Evolutionary conservation across 1,140 invertebrate species (phyloP).

Genomic region (Wiebesia pumilae): DNA sequence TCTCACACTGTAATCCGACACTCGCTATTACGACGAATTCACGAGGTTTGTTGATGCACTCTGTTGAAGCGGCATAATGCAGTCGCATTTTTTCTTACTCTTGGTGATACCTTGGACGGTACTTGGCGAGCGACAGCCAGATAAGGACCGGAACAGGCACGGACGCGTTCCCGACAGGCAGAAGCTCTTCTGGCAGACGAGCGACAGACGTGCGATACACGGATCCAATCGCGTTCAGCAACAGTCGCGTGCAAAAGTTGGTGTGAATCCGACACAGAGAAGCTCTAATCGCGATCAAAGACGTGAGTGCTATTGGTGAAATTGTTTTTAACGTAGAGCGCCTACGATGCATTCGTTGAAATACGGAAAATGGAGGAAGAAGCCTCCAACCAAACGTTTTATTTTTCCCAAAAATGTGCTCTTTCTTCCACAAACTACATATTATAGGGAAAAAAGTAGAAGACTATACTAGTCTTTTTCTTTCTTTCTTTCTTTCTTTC

Average conservation of each 20-base stretch:
- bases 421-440: too few species aligned
- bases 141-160: neutral
- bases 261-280: neutral
- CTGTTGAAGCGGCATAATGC: neutral
- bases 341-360: neutral
- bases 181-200: neutral
- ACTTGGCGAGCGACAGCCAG: neutral
- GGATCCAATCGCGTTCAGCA: neutral
- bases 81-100: neutral
- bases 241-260: neutral
- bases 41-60: too few species aligned
- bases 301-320: neutral
- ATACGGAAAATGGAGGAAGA: too few species aligned
- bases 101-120: neutral
- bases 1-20: too few species aligned
- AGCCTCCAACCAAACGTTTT: too few species aligned
- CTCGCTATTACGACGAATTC: too few species aligned
- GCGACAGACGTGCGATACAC: neutral
- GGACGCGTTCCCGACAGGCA: neutral
- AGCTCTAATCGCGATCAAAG: conserved; percentile 6
- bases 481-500: too few species aligned
- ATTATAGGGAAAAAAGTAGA: too few species aligned
- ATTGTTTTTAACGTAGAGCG: neutral
- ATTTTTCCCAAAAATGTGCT: too few species aligned
- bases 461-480: too few species aligned